Evolutionary conservation across 2,888 invertebrate species (phyloP), one percentile per base, ranked within the genome.

Genomic region (Chrysomela aeneicollis): DNA sequence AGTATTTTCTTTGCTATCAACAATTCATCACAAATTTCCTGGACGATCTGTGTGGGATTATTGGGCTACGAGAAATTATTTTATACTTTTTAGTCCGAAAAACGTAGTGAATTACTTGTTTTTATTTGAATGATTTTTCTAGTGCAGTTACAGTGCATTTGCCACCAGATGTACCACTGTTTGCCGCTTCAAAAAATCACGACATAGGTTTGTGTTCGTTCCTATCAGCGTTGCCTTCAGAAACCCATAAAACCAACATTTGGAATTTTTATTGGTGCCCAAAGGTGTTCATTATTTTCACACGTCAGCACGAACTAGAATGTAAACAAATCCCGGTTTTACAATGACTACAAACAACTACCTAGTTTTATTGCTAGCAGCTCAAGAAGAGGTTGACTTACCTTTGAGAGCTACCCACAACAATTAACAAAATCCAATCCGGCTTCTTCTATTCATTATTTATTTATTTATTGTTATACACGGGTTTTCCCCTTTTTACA

Each of bases 301-400:
- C 50, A 50, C 54, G 54, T 64, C 60, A 60, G 51, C 47, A 58
- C 58, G 46, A 62, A 62, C 26, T 50, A 26, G 57, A 59, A 35
- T 51, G 64, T 64, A 64, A 64, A 64, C 21, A 64, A 60, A 55
- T 35, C 53, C 64, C 55, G 64, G 64, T 64, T 64, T 64, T 59
- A 64, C 51, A 58, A 60, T 49, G 19, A 26, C 55, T 46, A 55
- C 52, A 58, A 63, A 42, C 42, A 42, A 42, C 42, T 42, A 42
- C 42, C 63, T 58, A 58, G 63, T 58, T 63, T 58, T 52, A 42
- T 42, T n/a, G 42, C 42, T 42, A 15, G 42, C 42, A 15, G 6
- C 42, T 42, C 42, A 42, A 42, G 12, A 26, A 26, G 4, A 42
- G 42, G 42, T 42, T 15, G 42, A 42, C n/a, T 42, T 42, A 1